Evolutionary conservation across 2,113 vertebrate species (phyloP).

Genomic region (Asarcornis scutulata): DNA sequence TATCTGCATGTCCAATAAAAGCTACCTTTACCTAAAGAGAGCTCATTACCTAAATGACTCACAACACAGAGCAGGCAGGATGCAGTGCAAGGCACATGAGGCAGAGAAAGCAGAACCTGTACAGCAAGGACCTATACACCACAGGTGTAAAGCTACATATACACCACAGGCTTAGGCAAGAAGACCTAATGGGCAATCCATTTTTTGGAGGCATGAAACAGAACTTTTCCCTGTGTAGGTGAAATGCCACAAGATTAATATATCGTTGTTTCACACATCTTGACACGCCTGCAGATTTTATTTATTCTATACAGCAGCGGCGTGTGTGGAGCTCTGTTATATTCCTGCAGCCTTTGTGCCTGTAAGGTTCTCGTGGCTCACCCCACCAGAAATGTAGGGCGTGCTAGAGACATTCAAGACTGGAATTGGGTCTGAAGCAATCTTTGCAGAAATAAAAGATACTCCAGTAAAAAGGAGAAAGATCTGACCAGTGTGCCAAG

Average conservation of each 20-base stretch:
- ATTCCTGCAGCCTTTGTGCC: neutral
- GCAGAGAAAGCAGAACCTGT: neutral
- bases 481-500: neutral
- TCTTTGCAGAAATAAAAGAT: neutral
- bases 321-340: neutral
- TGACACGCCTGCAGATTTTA: neutral
- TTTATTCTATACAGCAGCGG: neutral
- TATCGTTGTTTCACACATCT: neutral
- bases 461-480: neutral
- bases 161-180: neutral
- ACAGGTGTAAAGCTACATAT: neutral
- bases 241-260: neutral
- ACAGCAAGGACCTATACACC: neutral
- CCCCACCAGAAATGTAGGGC: neutral
- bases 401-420: neutral
- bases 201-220: neutral
- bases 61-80: neutral
- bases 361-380: rapidly evolving
- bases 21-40: neutral
- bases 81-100: neutral
- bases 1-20: neutral
- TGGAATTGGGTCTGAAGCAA: neutral
- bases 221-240: neutral
- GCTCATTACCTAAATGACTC: neutral
- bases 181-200: neutral